Evolutionary conservation across 2,888 invertebrate species (phyloP).

Genomic region (Pegoplata infirma): DNA sequence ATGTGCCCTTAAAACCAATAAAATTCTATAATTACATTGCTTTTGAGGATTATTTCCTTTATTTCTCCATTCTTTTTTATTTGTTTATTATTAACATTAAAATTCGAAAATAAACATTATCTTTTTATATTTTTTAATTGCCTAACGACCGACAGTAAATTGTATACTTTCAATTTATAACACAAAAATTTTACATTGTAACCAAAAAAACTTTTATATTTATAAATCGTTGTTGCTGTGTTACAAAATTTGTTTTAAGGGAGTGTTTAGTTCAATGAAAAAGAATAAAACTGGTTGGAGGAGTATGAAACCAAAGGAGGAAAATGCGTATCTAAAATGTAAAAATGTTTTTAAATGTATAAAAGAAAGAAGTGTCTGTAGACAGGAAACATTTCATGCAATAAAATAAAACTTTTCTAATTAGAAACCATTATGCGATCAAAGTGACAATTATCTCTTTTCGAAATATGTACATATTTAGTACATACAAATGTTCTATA

Average conservation of each 20-base stretch:
- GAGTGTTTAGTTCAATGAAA: background rate
- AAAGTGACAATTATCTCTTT: constrained; percentile 72
- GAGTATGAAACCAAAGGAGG: background rate
- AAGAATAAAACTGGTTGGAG: background rate
- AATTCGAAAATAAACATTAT: constrained; percentile 52
- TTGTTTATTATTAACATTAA: constrained; percentile 38
- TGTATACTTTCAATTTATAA: constrained; percentile 15
- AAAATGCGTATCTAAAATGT: constrained; percentile 22
- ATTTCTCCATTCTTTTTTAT: background rate
- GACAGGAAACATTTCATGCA: constrained; percentile 60
- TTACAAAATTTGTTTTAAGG: constrained; percentile 13
- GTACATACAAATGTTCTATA: no score
- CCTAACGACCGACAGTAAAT: constrained; percentile 23
- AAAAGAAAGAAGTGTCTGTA: constrained; percentile 11
- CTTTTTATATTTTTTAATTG: constrained; percentile 52
- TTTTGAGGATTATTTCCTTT: constrained; percentile 25
- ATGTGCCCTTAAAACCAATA: constrained; percentile 38
- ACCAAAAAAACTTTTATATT: constrained; percentile 15
- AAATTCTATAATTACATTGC: constrained; percentile 38
- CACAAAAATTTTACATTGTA: constrained; percentile 32
- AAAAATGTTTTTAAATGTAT: background rate
- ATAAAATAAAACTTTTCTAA: constrained; percentile 72
- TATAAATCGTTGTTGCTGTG: constrained; percentile 12
- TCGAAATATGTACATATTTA: no score
- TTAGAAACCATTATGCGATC: constrained; percentile 76